Conservation (phyloP, 2,888 invertebrate species). For the Acrobasis consociella region DNA sequence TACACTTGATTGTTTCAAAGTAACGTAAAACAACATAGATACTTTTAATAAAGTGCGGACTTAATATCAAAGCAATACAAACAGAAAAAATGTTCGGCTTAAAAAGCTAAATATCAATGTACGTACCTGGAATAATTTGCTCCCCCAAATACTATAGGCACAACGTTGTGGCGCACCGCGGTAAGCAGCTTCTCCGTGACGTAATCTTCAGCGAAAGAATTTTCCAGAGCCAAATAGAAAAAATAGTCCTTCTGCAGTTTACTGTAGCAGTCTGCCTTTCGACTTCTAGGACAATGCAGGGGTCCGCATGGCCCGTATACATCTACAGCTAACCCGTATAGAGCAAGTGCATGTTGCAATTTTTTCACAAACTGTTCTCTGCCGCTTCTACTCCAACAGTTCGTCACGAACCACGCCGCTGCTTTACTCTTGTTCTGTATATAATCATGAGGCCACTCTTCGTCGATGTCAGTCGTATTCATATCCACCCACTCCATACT, state of each 20-base stretch:
- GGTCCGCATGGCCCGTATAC: slow-evolving; percentile 81
- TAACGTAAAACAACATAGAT: too few species aligned
- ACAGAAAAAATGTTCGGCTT: too few species aligned
- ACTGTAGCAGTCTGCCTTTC: slow-evolving; percentile 48
- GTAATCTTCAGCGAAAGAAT: slow-evolving; percentile 84
- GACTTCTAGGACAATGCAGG: slow-evolving; percentile 48
- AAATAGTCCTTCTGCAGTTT: slow-evolving; percentile 83
- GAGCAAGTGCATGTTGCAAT: slow-evolving; percentile 47
- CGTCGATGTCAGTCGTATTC: slow-evolving; percentile 35
- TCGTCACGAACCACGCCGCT: slow-evolving; percentile 74
- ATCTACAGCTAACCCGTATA: slow-evolving; percentile 64
- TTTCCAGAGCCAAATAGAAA: slow-evolving; percentile 89
- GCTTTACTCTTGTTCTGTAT: slow-evolving; percentile 60
- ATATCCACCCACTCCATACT: slow-evolving; percentile 49
- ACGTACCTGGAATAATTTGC: slow-evolving; percentile 82
- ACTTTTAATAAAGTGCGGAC: too few species aligned
- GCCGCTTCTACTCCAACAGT: slow-evolving; percentile 56
- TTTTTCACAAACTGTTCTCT: slow-evolving; percentile 47
- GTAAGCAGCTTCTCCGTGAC: slow-evolving; percentile 84
- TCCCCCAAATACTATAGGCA: slow-evolving; percentile 87
- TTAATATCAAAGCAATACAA: neutral
- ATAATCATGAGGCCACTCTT: slow-evolving; percentile 38
- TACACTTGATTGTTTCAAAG: too few species aligned
- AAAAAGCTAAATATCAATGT: too few species aligned
- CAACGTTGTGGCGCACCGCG: slow-evolving; percentile 80